Conservation (phyloP, 1,140 invertebrate species). For the Drosophila malerkotliana region DNA sequence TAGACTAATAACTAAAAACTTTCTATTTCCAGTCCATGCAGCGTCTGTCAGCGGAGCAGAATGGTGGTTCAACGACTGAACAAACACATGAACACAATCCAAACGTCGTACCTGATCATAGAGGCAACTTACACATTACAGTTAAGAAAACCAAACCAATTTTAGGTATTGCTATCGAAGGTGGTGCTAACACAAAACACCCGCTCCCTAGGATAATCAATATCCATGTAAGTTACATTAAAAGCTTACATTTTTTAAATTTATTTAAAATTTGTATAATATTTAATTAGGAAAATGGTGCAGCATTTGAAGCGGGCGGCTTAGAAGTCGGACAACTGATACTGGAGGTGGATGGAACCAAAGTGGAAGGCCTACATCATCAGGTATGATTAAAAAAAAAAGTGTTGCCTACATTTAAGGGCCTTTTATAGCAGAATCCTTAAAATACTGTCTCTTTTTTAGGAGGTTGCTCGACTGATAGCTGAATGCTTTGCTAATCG, state of each 20-base stretch:
- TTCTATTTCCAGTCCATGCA: slow-evolving; percentile 89
- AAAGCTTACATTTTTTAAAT: neutral
- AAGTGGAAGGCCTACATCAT: slow-evolving; percentile 92
- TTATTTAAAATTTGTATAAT: slow-evolving; percentile 13
- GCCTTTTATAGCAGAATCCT: slow-evolving; percentile 1
- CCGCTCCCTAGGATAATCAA: slow-evolving; percentile 97
- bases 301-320: slow-evolving; percentile 95
- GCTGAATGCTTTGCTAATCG: slow-evolving; percentile 94
- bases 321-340: slow-evolving; percentile 97
- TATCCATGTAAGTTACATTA: slow-evolving; percentile 92
- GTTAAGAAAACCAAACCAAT: slow-evolving; percentile 96
- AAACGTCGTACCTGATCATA: slow-evolving; percentile 91
- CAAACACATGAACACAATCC: slow-evolving; percentile 87
- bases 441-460: slow-evolving; percentile 40
- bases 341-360: slow-evolving; percentile 94
- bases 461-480: slow-evolving; percentile 94
- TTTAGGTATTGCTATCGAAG: slow-evolving; percentile 98
- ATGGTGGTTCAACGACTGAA: slow-evolving; percentile 86
- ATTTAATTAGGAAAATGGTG: slow-evolving; percentile 92
- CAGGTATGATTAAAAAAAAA: slow-evolving; percentile 66
- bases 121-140: slow-evolving; percentile 93
- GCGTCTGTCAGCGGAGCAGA: slow-evolving; percentile 85
- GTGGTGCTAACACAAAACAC: slow-evolving; percentile 97
- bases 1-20: neutral
- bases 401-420: neutral